phyloP scores from a whole-genome alignment of 2,797 vertebrate genomes.

The Calcarius lapponicus region DNA sequence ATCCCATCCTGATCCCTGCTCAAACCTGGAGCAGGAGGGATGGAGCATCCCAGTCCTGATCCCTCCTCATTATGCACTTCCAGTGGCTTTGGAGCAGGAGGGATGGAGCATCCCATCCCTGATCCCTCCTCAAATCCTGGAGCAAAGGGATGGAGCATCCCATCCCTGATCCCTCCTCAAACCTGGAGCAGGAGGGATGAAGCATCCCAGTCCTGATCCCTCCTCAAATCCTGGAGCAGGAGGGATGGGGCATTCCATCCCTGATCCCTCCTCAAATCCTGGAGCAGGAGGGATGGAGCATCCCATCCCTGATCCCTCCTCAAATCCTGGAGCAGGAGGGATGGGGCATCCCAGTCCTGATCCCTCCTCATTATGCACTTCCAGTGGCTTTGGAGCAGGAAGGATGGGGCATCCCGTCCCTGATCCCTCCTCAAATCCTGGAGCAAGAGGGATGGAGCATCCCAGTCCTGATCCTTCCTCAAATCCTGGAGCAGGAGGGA shows the following conservation, averaged over 20 bases:
- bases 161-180: slow-evolving; percentile 15
- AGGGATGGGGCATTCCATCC: background rate
- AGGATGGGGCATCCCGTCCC: background rate
- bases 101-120: background rate
- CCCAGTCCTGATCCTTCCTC: too few relatives aligned
- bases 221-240: background rate
- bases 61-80: too few relatives aligned
- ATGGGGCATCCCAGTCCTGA: background rate
- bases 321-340: background rate
- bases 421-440: too few relatives aligned
- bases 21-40: background rate
- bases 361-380: too few relatives aligned
- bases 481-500: too few relatives aligned
- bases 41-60: background rate
- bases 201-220: background rate
- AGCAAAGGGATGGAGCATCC: background rate
- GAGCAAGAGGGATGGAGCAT: too few relatives aligned
- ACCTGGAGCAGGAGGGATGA: background rate
- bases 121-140: background rate
- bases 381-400: too few relatives aligned
- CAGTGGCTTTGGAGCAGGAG: background rate
- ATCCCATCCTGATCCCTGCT: background rate
- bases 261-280: slow-evolving; percentile 1
- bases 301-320: slow-evolving; percentile 13
- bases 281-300: background rate